Evolutionary conservation across 1,140 invertebrate genomes (phyloP).

Genomic region (Trichogramma pretiosum): DNA sequence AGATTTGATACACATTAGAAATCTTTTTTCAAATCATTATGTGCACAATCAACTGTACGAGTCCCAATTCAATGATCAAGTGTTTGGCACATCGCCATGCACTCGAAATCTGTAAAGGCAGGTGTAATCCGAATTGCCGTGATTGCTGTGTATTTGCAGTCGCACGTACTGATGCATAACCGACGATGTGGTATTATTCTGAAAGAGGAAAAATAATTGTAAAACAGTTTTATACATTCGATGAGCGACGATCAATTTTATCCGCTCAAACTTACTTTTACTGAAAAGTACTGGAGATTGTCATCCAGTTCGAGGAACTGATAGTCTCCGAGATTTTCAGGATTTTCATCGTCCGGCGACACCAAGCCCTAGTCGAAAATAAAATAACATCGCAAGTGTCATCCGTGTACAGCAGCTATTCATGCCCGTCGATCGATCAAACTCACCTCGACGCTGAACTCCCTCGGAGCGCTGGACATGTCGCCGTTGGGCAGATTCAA

Average conservation of each 20-base stretch:
- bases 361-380: conserved; percentile 68
- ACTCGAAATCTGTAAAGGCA: conserved; percentile 96
- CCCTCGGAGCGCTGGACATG: conserved; percentile 87
- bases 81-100: conserved; percentile 65
- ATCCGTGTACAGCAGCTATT: conserved; percentile 43
- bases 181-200: conserved; percentile 35
- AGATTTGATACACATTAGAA: too few species aligned
- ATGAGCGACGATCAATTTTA: too few species aligned
- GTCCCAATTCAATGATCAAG: too few species aligned
- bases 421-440: conserved; percentile 38
- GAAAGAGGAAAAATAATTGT: conserved; percentile 24
- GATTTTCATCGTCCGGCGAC: conserved; percentile 69
- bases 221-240: too few species aligned
- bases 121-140: conserved; percentile 90
- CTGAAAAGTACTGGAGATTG: conserved; percentile 84
- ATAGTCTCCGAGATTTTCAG: conserved; percentile 75
- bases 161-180: conserved; percentile 78
- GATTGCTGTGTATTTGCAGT: conserved; percentile 83
- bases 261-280: conserved; percentile 49
- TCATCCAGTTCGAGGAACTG: conserved; percentile 69
- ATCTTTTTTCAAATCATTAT: too few species aligned
- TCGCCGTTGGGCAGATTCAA: conserved; percentile 67
- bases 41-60: too few species aligned
- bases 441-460: conserved; percentile 78
- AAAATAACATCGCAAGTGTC: conserved; percentile 24